Evolutionary conservation across 2,113 vertebrate genomes (phyloP).

Genomic region (Cariama cristata): DNA sequence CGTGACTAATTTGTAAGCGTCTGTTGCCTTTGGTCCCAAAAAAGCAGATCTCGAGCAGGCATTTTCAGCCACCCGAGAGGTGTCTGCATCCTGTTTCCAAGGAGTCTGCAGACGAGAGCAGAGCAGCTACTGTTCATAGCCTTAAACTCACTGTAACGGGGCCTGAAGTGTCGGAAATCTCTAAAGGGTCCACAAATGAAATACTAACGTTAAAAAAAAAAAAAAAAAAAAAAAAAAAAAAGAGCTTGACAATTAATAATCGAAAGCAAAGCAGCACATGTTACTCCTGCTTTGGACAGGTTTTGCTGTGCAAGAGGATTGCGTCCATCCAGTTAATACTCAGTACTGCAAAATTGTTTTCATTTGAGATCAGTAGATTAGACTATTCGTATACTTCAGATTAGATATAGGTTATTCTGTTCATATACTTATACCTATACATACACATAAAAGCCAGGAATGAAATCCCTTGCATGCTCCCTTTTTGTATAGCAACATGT

Average conservation of each 20-base stretch:
- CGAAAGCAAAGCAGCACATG: not conserved
- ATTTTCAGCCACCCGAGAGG: fast-evolving
- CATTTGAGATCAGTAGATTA: not conserved
- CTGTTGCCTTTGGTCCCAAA: not conserved
- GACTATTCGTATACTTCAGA: too few species aligned
- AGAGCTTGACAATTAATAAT: not conserved
- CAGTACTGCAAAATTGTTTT: not conserved
- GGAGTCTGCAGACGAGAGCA: not conserved
- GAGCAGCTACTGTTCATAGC: not conserved
- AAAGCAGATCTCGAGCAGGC: not conserved
- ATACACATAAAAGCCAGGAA: not conserved
- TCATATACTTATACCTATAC: not conserved
- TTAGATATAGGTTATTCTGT: not conserved
- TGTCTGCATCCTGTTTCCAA: not conserved
- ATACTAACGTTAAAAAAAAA: not conserved
- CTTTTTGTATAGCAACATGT: not conserved
- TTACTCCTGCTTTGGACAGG: not conserved
- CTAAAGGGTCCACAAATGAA: not conserved
- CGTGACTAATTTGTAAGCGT: not conserved
- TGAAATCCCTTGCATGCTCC: not conserved
- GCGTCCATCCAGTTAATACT: not conserved
- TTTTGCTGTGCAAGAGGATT: not conserved
- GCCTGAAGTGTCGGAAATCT: not conserved
- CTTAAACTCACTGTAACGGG: not conserved
- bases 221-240: not conserved